Evolutionary conservation across 1,140 invertebrate species (phyloP).

Genomic region (Andricus grossulariae): DNA sequence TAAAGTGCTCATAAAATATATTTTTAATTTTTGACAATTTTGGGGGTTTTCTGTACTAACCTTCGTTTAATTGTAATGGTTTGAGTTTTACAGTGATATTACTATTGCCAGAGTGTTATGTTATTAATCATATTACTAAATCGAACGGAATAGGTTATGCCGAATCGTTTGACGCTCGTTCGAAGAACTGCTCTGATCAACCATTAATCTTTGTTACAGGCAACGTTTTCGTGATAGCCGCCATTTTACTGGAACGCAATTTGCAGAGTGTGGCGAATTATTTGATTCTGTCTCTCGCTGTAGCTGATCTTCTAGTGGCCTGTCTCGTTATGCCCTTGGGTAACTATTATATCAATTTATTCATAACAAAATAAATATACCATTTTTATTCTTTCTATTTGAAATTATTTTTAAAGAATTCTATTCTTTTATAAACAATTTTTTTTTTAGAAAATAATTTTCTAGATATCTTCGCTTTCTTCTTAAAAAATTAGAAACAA

Average conservation of each 20-base stretch:
- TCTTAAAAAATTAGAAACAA: too few relatives aligned
- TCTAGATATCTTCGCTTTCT: too few relatives aligned
- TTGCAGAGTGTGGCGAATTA: conserved; percentile 92
- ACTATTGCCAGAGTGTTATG: neutral
- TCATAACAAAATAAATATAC: conserved; percentile 7
- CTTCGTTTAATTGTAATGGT: too few relatives aligned
- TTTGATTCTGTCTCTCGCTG: conserved; percentile 89
- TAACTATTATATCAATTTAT: conserved; percentile 45
- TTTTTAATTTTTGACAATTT: too few relatives aligned
- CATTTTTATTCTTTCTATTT: neutral
- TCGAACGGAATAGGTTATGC: neutral
- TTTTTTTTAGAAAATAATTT: too few relatives aligned
- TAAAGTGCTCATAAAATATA: too few relatives aligned
- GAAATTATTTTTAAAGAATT: conserved; percentile 12
- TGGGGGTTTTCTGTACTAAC: too few relatives aligned
- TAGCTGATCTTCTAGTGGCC: conserved; percentile 90
- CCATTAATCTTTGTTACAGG: conserved; percentile 77
- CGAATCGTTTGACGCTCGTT: neutral
- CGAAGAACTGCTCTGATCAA: neutral
- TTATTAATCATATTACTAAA: conserved; percentile 6
- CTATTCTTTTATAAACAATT: conserved; percentile 34
- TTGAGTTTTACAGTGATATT: too few relatives aligned
- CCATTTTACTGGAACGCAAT: conserved; percentile 92
- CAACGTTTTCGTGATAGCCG: conserved; percentile 96
- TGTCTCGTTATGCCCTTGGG: conserved; percentile 91